phyloP scores from a whole-genome alignment of 2,888 invertebrate genomes.

The Cinara cedri region DNA sequence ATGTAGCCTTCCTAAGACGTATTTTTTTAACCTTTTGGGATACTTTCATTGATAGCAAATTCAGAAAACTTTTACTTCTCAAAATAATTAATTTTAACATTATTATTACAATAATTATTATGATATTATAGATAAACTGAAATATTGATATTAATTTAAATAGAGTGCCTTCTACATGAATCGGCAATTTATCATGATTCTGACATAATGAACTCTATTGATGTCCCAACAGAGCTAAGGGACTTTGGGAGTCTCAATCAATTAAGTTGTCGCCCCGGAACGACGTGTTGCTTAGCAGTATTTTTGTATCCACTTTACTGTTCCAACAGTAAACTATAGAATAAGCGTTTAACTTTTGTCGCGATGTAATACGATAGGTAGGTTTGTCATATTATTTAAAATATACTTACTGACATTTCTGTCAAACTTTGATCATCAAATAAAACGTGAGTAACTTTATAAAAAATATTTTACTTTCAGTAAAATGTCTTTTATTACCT shows the following conservation, averaged over 20 bases:
- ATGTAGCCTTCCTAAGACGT: too few relatives aligned
- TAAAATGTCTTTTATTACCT: background rate
- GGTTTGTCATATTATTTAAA: background rate
- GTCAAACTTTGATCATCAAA: constrained; percentile 9
- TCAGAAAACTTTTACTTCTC: too few relatives aligned
- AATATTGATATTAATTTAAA: constrained; percentile 27
- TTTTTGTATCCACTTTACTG: constrained; percentile 11
- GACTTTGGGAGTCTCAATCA: constrained; percentile 23
- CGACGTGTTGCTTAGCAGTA: background rate
- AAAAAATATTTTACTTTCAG: background rate
- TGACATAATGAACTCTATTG: constrained; percentile 24
- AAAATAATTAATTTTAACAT: background rate
- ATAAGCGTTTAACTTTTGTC: constrained; percentile 4
- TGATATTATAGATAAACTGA: background rate
- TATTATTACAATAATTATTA: constrained; percentile 14
- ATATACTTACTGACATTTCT: constrained; percentile 1
- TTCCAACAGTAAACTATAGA: background rate
- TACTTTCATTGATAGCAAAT: too few relatives aligned
- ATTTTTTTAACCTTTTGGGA: too few relatives aligned
- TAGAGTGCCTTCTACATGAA: constrained; percentile 8
- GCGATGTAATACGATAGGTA: background rate
- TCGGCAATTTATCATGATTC: constrained; percentile 26
- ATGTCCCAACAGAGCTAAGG: background rate
- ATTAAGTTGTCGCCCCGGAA: background rate
- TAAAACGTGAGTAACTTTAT: background rate